Percentiles rank a stretch among this genome's conserved stretches.
Evolutionary conservation across 2,888 invertebrate species (phyloP).

Genomic region (Pachycephus smyrnensis): DNA sequence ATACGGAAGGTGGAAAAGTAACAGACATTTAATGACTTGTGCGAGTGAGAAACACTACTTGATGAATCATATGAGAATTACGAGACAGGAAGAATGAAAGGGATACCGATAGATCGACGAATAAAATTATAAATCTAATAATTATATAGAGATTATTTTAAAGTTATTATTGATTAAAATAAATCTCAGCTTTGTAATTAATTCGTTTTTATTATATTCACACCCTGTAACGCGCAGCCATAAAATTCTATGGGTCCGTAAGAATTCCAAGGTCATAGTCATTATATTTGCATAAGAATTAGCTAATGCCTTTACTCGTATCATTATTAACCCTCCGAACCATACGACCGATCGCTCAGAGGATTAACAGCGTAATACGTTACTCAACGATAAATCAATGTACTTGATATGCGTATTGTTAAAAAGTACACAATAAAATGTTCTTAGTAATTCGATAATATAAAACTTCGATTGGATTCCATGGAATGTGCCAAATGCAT

Average conservation of each 20-base stretch:
- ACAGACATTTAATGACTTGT: not conserved
- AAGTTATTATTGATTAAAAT: constrained; percentile 63
- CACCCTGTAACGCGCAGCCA: not conserved
- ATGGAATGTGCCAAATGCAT: not conserved
- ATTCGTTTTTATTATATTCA: constrained; percentile 21
- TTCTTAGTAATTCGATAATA: not conserved
- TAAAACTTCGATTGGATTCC: not conserved
- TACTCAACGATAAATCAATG: not conserved
- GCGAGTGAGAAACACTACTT: not conserved
- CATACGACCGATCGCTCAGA: not conserved
- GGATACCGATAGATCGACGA: constrained; percentile 6
- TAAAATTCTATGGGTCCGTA: not conserved
- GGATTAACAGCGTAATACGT: not conserved
- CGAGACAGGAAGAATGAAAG: constrained; percentile 34
- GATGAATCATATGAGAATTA: not conserved
- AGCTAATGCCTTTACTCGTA: not conserved
- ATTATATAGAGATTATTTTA: constrained; percentile 64
- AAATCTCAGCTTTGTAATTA: constrained; percentile 63
- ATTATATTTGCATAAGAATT: not conserved
- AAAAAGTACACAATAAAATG: not conserved
- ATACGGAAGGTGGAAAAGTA: not conserved
- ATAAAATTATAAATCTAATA: constrained; percentile 42
- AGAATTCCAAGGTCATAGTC: not conserved
- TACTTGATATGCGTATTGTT: not conserved
- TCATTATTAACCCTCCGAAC: not conserved